Evolutionary conservation across 2,888 invertebrate genomes (phyloP), one percentile per base, ranked within the genome.

Genomic region (Limulus polyphemus): DNA sequence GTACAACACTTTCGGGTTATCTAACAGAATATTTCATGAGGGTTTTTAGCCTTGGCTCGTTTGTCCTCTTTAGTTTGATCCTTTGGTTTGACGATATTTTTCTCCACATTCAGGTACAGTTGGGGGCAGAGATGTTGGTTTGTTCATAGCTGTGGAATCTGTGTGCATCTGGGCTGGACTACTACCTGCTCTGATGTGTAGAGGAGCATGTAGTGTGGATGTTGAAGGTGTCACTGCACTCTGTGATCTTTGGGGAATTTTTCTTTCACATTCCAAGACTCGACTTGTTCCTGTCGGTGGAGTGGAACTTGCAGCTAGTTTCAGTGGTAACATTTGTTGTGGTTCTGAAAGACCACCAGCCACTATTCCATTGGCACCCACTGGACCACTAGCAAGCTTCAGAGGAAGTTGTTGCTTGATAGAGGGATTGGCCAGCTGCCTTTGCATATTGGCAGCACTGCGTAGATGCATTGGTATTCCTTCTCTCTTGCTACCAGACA

Each of bases 351-450:
- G 49, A 10, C 10, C 10, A 10, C 10, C n/a, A 16, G 16, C 48
- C 55, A 32, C 46, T n/a, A 13, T 47, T 17, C 65, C 65, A 54
- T 65, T 65, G 10, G 65, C 60, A 14, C 62, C 62, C 3, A 32
- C 32, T 17, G 54, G 54, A 17, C 62, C 78, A 46, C 84, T 83
- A n/a, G 90, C 90, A 55, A 93, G 79, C 75, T 93, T 93, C 69
- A 92, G 79, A 0, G 94, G 94, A 64, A 94, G 78, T 76, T 93
- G 92, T 73, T 94, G 94, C 72, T 89, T 90, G 1, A 92, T 83
- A 71, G 80, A 81, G 61, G 82, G 79, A 62, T 71, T 67, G 32
- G 32, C 32, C 32, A 32, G 7, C 17, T 57, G 68, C 48, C 62
- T 56, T 70, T 87, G 84, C 71, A 88, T 86, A 77, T 88, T 88